A percentile compares a stretch with the other conserved stretches of the same genome.
Conservation (phyloP, 2,888 invertebrate genomes). For the Athrips mouffetella region DNA sequence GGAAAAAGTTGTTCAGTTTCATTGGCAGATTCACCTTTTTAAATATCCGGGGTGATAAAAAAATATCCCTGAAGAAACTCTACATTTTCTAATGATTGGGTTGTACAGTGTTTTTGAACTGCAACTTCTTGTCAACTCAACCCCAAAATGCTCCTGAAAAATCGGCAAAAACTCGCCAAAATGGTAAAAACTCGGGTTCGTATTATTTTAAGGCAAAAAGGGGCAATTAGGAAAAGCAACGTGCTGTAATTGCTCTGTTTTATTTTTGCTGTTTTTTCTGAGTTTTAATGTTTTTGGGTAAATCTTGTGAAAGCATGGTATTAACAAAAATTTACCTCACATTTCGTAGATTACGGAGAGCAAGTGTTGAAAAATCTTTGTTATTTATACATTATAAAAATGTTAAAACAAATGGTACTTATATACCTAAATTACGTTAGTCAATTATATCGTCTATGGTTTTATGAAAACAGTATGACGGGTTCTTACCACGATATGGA, state of each 20-base stretch:
- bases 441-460: too few relatives aligned
- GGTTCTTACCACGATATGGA: too few relatives aligned
- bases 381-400: too few relatives aligned
- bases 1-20: too few relatives aligned
- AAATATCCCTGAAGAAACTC: too few relatives aligned
- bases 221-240: conserved; percentile 21
- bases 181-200: conserved; percentile 8
- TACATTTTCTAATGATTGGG: too few relatives aligned
- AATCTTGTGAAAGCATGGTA: conserved; percentile 7
- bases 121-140: neutral
- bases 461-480: too few relatives aligned
- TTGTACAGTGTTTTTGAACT: neutral
- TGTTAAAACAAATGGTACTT: too few relatives aligned
- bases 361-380: neutral
- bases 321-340: conserved; percentile 1
- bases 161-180: neutral
- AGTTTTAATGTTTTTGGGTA: conserved; percentile 8
- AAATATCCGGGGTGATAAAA: too few relatives aligned
- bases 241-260: conserved; percentile 20
- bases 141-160: neutral
- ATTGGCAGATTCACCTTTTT: too few relatives aligned
- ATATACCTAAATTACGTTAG: too few relatives aligned
- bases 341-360: neutral
- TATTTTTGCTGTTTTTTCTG: conserved; percentile 17
- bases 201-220: conserved; percentile 22